Evolutionary conservation across 2,888 invertebrate genomes (phyloP).

Genomic region (Dascillus cervinus): DNA sequence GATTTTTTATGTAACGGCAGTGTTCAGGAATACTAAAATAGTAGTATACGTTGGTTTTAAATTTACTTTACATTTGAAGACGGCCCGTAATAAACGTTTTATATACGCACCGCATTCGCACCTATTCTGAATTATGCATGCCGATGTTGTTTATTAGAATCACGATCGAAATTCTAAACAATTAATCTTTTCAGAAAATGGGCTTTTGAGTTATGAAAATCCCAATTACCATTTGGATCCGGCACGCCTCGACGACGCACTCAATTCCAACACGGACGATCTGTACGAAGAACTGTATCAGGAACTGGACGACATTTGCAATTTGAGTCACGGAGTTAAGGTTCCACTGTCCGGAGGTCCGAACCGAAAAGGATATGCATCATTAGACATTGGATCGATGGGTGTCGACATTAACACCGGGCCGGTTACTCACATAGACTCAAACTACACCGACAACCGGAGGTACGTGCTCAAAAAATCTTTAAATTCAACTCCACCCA

Average conservation of each 20-base stretch:
- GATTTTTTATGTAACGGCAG: no score
- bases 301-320: slow-evolving; percentile 51
- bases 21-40: no score
- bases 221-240: slow-evolving; percentile 83
- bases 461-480: slow-evolving; percentile 49
- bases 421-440: slow-evolving; percentile 45
- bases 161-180: no score
- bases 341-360: slow-evolving; percentile 48
- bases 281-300: slow-evolving; percentile 67
- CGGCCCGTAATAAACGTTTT: no score
- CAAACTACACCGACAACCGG: slow-evolving; percentile 43
- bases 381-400: slow-evolving; percentile 61
- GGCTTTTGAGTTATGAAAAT: slow-evolving; percentile 84
- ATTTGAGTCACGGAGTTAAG: slow-evolving; percentile 45
- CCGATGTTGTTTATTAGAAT: no score
- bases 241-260: slow-evolving; percentile 66
- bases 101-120: no score
- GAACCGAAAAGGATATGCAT: slow-evolving; percentile 57
- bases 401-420: slow-evolving; percentile 60
- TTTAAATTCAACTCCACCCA: no score
- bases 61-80: no score
- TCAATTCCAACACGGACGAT: slow-evolving; percentile 56
- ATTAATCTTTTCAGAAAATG: slow-evolving; percentile 76
- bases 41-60: no score
- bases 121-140: no score